Evolutionary conservation across 1,140 invertebrate species (phyloP).

Genomic region (Papilio machaon): DNA sequence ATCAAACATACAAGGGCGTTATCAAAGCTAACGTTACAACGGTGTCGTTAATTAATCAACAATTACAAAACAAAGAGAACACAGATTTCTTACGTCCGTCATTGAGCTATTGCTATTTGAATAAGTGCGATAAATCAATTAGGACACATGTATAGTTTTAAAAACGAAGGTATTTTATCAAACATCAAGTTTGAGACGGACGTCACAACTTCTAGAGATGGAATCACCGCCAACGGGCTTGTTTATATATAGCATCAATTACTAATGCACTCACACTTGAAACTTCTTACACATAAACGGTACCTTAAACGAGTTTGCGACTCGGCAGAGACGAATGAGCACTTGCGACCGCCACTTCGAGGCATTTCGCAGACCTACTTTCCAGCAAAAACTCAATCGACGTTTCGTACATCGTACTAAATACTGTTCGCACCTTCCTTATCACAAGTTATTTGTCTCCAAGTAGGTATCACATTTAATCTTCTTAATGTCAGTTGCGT

Average conservation of each 20-base stretch:
- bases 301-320: constrained; percentile 57
- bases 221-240: constrained; percentile 20
- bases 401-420: not conserved
- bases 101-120: constrained; percentile 55
- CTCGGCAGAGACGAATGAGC: constrained; percentile 42
- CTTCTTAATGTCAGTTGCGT: constrained; percentile 33
- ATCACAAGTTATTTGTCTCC: constrained; percentile 16
- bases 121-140: constrained; percentile 36
- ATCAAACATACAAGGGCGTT: constrained; percentile 41
- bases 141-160: not conserved
- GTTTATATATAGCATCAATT: constrained; percentile 30
- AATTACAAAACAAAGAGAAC: constrained; percentile 51
- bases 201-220: constrained; percentile 40
- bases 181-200: not conserved
- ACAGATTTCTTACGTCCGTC: constrained; percentile 39
- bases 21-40: constrained; percentile 42
- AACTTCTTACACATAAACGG: constrained; percentile 45
- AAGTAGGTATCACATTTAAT: constrained; percentile 22
- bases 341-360: constrained; percentile 39
- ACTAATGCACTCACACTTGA: constrained; percentile 43
- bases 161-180: constrained; percentile 6
- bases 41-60: constrained; percentile 51
- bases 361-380: constrained; percentile 46
- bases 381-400: constrained; percentile 39
- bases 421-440: constrained; percentile 32